A percentile compares a stretch with the other conserved stretches of the same genome.
Evolutionary conservation across 2,113 vertebrate genomes (phyloP).

Genomic region (Oreochromis niloticus): DNA sequence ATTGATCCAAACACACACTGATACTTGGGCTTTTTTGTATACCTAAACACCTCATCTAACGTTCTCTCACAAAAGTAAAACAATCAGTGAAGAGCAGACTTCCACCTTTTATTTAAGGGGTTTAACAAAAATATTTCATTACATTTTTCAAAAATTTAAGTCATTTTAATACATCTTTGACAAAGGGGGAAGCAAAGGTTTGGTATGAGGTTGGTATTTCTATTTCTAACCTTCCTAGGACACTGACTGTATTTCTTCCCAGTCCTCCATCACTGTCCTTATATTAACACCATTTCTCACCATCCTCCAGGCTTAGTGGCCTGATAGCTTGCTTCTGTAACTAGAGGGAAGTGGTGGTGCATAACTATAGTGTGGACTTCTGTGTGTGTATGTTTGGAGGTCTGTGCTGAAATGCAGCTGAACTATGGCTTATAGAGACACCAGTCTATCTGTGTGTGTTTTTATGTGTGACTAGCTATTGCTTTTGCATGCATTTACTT

Average conservation of each 20-base stretch:
- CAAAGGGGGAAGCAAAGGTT: background rate
- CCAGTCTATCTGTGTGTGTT: background rate
- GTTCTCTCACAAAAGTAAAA: background rate
- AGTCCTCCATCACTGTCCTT: background rate
- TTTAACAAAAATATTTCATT: background rate
- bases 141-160: background rate
- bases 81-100: background rate
- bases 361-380: background rate
- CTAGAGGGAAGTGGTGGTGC: background rate
- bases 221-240: background rate
- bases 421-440: background rate
- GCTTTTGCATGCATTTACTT: background rate
- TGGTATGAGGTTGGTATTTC: background rate
- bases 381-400: background rate
- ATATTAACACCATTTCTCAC: background rate
- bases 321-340: conserved; percentile 4
- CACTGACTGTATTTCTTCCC: conserved; percentile 29
- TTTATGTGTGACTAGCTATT: background rate
- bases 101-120: background rate
- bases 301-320: background rate
- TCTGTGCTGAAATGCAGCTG: background rate
- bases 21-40: background rate
- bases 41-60: background rate
- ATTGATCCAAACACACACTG: background rate
- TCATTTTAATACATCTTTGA: background rate